Base-by-base conservation (phyloP, 1,140 invertebrate genomes). In the Linepithema humile region DNA sequence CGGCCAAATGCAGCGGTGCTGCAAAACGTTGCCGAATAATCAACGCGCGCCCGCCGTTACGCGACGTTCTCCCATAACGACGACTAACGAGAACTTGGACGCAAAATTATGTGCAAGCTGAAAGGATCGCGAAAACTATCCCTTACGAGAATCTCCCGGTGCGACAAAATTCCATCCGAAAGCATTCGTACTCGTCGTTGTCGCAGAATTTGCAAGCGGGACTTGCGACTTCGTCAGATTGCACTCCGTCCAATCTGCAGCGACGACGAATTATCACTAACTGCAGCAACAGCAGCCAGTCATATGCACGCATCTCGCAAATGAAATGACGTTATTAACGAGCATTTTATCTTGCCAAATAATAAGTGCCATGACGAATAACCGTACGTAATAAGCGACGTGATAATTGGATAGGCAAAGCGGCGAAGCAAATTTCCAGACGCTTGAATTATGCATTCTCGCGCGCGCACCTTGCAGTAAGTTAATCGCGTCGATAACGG, bases 61-160 rank as follows among this genome's bases (percentile, higher is more conserved):
- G 32, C 72, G 15, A n/a, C 40, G 73, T 35, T 9, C 75, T 43
- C 23, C 23, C 64, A 43, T 40, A 78, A 78, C 62, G 75, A 2
- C 72, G 59, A 6, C 85, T 87, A 87, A 87, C 86, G 85, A 87
- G 86, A 77, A 87, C 70, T 74, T 85, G 85, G 84, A 75, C 84
- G 17, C 50, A 12, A 86, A 87, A 87, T 87, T 87, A 55, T 48
- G 43, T n/a, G 43, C 78, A 38, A 26, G 48, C 32, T 57, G 62
- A 35, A 35, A 69, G 15, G 17, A 40, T 64, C 20, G 12, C 50
- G 53, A 29, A 38, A 82, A 82, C 40, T 82, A 29, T n/a, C 38
- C 45, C 26, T 59, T 59, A 64, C 20, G n/a, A 15, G 29, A 55
- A 57, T 55, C 15, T 48, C 10, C 2, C 65, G 26, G 7, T 26